Conservation (phyloP, 35 echinoderm and acorn worm species). For the Hemicentrotus pulcherrimus region DNA sequence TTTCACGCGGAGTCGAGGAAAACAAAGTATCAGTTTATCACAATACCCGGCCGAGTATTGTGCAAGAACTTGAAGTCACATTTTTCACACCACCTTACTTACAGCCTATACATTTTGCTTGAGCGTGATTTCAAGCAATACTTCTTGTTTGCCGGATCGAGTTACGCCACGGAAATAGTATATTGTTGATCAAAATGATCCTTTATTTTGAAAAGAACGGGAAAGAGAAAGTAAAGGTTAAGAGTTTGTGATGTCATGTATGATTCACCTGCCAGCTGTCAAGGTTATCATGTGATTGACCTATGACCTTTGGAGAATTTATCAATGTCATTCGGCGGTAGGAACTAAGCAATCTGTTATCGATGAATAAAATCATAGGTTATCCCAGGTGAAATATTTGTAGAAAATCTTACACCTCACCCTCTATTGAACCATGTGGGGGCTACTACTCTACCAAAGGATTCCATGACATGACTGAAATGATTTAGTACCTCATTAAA, state of each 20-base stretch:
- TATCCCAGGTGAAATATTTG: background rate
- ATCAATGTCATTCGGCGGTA: background rate
- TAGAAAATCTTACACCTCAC: background rate
- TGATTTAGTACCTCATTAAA: background rate
- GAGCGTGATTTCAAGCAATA: too few species aligned
- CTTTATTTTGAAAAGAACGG: background rate
- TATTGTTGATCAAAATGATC: background rate
- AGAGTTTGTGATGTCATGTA: background rate
- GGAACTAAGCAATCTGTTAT: background rate
- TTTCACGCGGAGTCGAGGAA: background rate
- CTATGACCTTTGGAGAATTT: background rate
- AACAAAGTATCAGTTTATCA: background rate
- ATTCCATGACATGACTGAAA: background rate
- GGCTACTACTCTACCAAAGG: background rate
- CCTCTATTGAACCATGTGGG: background rate
- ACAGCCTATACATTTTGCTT: too few species aligned
- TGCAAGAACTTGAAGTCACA: background rate
- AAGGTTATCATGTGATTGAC: slow-evolving; percentile 12
- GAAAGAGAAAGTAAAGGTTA: background rate
- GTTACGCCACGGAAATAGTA: too few species aligned
- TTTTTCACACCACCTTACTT: too few species aligned
- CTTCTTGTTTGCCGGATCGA: too few species aligned
- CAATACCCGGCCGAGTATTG: background rate
- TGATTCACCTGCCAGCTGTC: background rate
- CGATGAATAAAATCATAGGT: background rate